These are phyloP conservation scores for Pachycephala philippinensis DNA, from an alignment of 2,113 vertebrate species.

Conservation along the genomic window DNA sequence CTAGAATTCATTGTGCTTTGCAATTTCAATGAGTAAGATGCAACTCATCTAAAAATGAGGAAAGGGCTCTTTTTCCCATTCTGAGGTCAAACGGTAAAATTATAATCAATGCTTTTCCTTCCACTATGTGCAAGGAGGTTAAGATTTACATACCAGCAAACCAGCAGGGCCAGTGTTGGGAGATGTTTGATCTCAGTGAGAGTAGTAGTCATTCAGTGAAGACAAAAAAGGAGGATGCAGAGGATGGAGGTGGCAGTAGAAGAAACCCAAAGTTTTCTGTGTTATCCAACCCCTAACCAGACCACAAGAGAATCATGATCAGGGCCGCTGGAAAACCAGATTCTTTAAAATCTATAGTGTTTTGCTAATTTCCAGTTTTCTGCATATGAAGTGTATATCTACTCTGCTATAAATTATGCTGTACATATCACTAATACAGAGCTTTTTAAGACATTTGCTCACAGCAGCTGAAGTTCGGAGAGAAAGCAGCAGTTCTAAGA, in stretches of 20 bases:
- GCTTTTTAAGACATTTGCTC: conserved; percentile 52
- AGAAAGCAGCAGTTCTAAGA: conserved; percentile 40
- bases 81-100: conserved; percentile 39
- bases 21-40: neutral
- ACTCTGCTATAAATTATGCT: conserved; percentile 29
- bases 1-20: conserved; percentile 37
- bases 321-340: conserved; percentile 75
- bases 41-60: conserved; percentile 7
- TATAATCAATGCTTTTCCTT: conserved; percentile 58
- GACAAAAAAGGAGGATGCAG: conserved; percentile 79
- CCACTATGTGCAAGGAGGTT: conserved; percentile 71
- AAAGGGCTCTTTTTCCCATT: conserved; percentile 4
- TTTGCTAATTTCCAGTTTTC: conserved; percentile 64
- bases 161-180: conserved; percentile 74
- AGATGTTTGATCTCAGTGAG: conserved; percentile 76
- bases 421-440: neutral
- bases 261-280: conserved; percentile 77
- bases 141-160: conserved; percentile 76
- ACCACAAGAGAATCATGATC: conserved; percentile 78
- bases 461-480: conserved; percentile 18
- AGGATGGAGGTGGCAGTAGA: conserved; percentile 76
- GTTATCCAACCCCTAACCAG: conserved; percentile 79
- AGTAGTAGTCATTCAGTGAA: conserved; percentile 76
- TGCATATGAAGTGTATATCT: conserved; percentile 47
- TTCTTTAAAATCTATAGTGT: conserved; percentile 55